These are phyloP conservation scores for Squalus acanthias DNA, from an alignment of 2,797 vertebrate genomes.

Conservation along the genomic window DNA sequence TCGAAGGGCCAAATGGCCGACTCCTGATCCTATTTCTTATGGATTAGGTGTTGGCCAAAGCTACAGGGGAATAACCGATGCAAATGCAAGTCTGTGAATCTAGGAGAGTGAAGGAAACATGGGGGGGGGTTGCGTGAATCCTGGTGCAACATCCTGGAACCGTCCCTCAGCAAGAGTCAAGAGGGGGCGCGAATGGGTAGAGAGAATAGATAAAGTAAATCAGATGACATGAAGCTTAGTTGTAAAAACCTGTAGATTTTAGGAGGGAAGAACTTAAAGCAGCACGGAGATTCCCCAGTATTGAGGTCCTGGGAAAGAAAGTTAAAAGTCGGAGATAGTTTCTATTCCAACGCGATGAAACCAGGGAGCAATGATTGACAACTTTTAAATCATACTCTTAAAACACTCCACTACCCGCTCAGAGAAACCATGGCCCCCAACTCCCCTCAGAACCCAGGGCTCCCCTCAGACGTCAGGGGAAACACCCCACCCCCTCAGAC, in stretches of 20 bases:
- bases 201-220: not conserved
- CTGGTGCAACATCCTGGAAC: not conserved
- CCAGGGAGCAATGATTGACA: too few relatives aligned
- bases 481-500: not conserved
- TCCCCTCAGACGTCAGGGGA: slow-evolving; percentile 43
- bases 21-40: too few relatives aligned
- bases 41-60: not conserved
- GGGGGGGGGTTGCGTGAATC: too few relatives aligned
- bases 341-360: too few relatives aligned
- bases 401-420: too few relatives aligned
- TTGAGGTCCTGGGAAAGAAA: not conserved
- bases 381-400: too few relatives aligned
- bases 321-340: too few relatives aligned
- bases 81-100: not conserved
- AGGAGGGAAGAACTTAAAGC: not conserved
- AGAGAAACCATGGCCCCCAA: too few relatives aligned
- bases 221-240: not conserved
- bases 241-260: not conserved
- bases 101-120: not conserved
- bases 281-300: not conserved
- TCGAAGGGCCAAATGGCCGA: too few relatives aligned
- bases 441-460: too few relatives aligned
- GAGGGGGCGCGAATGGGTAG: not conserved
- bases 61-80: too few relatives aligned
- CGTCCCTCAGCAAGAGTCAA: too few relatives aligned